Base-by-base conservation (phyloP, 1,140 invertebrate genomes). In the Aphelenchoides avenae region DNA sequence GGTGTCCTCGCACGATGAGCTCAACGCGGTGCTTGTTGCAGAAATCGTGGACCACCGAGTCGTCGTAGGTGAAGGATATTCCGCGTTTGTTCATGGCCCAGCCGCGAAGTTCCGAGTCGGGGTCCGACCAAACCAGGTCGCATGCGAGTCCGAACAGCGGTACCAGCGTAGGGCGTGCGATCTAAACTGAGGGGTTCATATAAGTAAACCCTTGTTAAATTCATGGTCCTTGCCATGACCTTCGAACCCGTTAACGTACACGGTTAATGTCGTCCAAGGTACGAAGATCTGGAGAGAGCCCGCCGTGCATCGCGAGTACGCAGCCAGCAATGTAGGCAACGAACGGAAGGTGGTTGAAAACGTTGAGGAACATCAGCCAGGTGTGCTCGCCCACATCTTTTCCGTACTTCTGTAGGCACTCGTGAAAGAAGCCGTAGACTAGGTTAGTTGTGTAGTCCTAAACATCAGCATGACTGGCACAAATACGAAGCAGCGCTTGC, bases 271-370 rank as follows among this genome's bases (percentile, higher is more conserved):
- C 57, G 18, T 58, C 34, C 13, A 51, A 7, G 2, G 15, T 22
- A 1, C 30, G 13, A 0, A 61, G n/a, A 20, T 59, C 43, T 2
- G 58, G 58, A 11, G 56, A 61, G 24, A 61, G 15, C 11, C 58
- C 58, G 13, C 58, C 58, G 52, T 61, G 58, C 57, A 62, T 52
- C 11, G 26, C 42, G n/a, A 62, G 20, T 26, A 61, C 46, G 29
- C 37, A 27, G 7, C 40, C 47, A 13, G 30, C 58, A 24, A 61
- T 31, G 3, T 59, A 3, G 6, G 58, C 58, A 1, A 47, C 43
- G 15, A 61, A 62, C 5, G 58, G 58, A 44, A 61, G 57, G 34
- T 62, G 57, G 42, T 61, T 61, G 58, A 62, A 61, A 13, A 50
- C 58, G 39, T 61, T 65, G 5, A 61, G 27, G 31, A 61, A 62